Conservation (phyloP, 2,888 invertebrate genomes). For the Lasioglossum oenotherae region DNA sequence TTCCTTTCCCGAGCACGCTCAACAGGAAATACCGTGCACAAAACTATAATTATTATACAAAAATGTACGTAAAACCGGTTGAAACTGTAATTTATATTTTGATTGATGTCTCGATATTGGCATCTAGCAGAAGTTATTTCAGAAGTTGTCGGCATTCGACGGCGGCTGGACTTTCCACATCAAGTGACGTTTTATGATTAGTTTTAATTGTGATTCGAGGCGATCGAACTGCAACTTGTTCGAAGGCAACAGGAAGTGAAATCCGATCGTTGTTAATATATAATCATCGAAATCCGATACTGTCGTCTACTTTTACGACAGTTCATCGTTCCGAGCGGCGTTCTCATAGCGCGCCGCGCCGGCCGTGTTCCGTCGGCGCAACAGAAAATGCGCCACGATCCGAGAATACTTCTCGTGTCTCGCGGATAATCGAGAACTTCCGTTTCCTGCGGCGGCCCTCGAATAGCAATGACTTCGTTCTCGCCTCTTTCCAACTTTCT, state of each 20-base stretch:
- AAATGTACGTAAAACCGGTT: no score
- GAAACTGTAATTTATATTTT: not conserved
- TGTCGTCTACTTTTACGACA: not conserved
- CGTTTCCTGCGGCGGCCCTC: conserved; percentile 78
- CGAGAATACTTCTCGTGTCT: conserved; percentile 66
- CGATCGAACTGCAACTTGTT: not conserved
- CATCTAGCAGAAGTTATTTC: not conserved
- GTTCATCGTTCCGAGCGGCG: not conserved
- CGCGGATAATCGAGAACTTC: conserved; percentile 78
- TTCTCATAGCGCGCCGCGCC: conserved; percentile 1
- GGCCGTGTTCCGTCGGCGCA: conserved; percentile 18
- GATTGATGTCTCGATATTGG: no score
- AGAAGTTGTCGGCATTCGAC: not conserved
- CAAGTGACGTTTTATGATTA: not conserved
- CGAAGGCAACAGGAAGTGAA: not conserved
- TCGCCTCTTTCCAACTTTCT: conserved; percentile 59
- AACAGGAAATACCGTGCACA: no score
- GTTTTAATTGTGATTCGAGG: not conserved
- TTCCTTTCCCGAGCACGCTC: not conserved
- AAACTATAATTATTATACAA: no score
- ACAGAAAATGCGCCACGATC: conserved; percentile 66
- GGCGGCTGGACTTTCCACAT: not conserved
- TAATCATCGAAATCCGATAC: not conserved
- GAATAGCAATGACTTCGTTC: conserved; percentile 79
- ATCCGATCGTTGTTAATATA: not conserved